Base-by-base conservation (phyloP, 37 sponge, comb jelly and placozoan genomes). In the Lycopodina hypogea region DNA sequence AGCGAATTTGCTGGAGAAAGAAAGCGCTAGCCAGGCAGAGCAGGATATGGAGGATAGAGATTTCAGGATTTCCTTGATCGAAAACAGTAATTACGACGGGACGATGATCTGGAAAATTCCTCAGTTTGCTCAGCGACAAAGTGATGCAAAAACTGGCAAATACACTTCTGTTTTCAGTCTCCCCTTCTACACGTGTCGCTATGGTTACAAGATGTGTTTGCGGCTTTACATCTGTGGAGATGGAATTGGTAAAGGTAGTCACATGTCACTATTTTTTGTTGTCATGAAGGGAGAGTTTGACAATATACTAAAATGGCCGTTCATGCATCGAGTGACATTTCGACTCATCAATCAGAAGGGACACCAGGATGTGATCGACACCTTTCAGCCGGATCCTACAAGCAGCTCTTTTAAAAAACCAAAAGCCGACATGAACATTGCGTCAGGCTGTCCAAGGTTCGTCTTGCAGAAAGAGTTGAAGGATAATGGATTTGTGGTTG, bases 141-240 rank as follows among this genome's bases (percentile, higher is more conserved):
- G 72, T 15, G 92, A 91, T 75, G 92, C 92, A 34, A 56, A 80
- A 56, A 72, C 34, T 70, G 85, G 84, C 34, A 91, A 87, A 30
- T 91, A 87, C 65, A 83, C 92, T 18, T 91, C 92, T 3, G 87
- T 91, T 57, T 91, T 87, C 77, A 78, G 79, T 57, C 81, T 91
- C 6, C 93, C 93, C 17, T 93, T 88, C 67, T 93, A 89, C 45
- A 76, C 90, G 36, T 59, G 75, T 63, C 74, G 90, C 34, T 89
- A 93, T 71, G 93, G 93, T 12, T 93, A 93, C 80, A 93, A 93
- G 77, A 86, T 93, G 86, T 93, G 93, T 62, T 79, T 89, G 22
- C 75, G 89, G 23, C 76, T 93, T 60, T 93, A 93, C 83, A 87
- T 87, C 55, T 41, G 74, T 32, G 93, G 93, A 18, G 93, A 93